Evolutionary conservation across 2,797 vertebrate species (phyloP), one percentile per base, ranked within the genome.

Genomic region (Mallotus villosus): DNA sequence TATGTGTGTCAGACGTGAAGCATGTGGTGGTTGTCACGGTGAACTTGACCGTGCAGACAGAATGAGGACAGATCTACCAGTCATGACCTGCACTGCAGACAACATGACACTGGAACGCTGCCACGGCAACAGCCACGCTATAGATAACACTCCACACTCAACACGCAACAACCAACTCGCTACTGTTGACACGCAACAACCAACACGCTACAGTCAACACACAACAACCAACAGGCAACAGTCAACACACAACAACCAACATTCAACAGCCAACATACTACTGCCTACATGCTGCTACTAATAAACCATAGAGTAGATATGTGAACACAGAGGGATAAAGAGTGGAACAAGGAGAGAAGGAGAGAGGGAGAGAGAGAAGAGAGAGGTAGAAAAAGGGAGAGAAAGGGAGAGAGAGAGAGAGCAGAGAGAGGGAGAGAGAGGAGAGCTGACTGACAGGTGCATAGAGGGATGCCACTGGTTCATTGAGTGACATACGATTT

Each of bases 1-100:
- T 25, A 24, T 60, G 21, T 25, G 6, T 12, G 59, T 60, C 21
- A 77, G 80, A 66, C 78, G 75, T 70, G 41, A 14, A 86, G 64
- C 81, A 84, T 84, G 81, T 70, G 83, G 84, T 71, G 76, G 71
- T 80, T 83, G 81, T 86, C 86, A 82, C 78, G 69, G 78, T 85
- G 85, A 84, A 76, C 86, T 80, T 68, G 73, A 73, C 73, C 73
- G 55, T 63, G 72, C 51, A 21, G 85, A 84, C 84, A 85, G 75
- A 70, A 61, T 22, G 59, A 37, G 60, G 60, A 69, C 59, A 51
- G 11, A 51, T 24, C 19, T 51, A 25, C 6, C 4, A 25, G 22
- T 17, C 16, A 16, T 53, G 65, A 41, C 63, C 32, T 46, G 63
- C 24, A 19, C 63, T 37, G 46, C 32, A 17, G n/a, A 41, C 46